Conservation (phyloP, 2,797 vertebrate genomes). For the Coluber constrictor region DNA sequence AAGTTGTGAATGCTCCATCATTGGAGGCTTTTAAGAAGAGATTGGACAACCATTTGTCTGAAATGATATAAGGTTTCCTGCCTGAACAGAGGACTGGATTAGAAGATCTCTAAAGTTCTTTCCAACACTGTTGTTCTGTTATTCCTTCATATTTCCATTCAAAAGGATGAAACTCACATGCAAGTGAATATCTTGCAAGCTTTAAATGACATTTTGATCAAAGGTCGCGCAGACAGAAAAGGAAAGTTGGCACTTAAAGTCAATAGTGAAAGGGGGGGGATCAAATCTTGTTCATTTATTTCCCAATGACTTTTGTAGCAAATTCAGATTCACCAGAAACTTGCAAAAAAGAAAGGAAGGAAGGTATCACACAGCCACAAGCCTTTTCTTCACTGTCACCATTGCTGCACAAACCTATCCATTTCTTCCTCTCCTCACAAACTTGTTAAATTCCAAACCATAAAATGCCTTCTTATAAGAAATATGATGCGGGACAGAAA, state of each 20-base stretch:
- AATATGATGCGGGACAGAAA: not conserved
- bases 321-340: not conserved
- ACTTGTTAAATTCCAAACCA: not conserved
- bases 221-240: not conserved
- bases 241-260: not conserved
- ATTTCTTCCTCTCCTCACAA: not conserved
- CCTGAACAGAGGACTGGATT: too few species aligned
- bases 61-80: too few species aligned
- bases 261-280: too few species aligned
- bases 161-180: not conserved
- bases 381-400: not conserved
- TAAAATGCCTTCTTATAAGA: not conserved
- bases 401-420: not conserved
- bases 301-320: not conserved
- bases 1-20: too few species aligned
- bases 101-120: too few species aligned
- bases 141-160: not conserved
- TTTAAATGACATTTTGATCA: not conserved
- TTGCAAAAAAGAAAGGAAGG: fast-evolving
- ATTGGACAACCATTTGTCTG: too few species aligned
- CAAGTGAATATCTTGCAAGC: not conserved
- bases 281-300: not conserved
- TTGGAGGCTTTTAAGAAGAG: too few species aligned
- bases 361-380: not conserved
- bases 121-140: too few species aligned